phyloP scores from a whole-genome alignment of 2,113 vertebrate genomes.

The Syrrhaptes paradoxus region DNA sequence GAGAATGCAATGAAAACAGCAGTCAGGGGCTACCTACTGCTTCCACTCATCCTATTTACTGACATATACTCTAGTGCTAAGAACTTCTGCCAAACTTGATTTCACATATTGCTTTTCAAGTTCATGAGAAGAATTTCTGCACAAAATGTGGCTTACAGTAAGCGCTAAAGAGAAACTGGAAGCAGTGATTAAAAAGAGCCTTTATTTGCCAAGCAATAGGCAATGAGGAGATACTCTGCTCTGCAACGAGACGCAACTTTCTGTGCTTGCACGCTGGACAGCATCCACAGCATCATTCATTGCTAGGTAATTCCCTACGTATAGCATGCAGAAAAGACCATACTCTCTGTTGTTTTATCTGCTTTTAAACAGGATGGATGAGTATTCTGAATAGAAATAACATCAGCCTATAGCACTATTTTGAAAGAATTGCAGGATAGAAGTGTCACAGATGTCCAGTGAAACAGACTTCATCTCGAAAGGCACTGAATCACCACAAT shows the following conservation, averaged over 20 bases:
- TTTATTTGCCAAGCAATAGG: not conserved
- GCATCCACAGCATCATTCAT: not conserved
- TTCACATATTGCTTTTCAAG: not conserved
- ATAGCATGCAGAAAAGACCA: not conserved
- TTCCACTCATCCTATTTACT: not conserved
- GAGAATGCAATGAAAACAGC: not conserved
- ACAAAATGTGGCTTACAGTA: not conserved
- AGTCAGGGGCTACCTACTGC: not conserved
- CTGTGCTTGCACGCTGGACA: not conserved
- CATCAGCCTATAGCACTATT: not conserved
- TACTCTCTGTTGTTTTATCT: not conserved
- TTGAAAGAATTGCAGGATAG: not conserved
- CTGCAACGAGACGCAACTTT: not conserved
- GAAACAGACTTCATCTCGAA: not conserved
- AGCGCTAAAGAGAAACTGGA: not conserved
- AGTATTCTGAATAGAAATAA: not conserved
- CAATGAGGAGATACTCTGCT: not conserved
- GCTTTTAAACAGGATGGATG: not conserved
- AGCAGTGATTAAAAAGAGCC: not conserved
- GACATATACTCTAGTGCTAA: not conserved
- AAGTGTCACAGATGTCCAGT: not conserved
- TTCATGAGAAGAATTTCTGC: not conserved
- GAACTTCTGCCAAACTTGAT: not conserved
- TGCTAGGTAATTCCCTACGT: accelerated
- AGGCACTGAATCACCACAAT: not conserved